Evolutionary conservation across 2,888 invertebrate species (phyloP).

Genomic region (Emesis castigata): DNA sequence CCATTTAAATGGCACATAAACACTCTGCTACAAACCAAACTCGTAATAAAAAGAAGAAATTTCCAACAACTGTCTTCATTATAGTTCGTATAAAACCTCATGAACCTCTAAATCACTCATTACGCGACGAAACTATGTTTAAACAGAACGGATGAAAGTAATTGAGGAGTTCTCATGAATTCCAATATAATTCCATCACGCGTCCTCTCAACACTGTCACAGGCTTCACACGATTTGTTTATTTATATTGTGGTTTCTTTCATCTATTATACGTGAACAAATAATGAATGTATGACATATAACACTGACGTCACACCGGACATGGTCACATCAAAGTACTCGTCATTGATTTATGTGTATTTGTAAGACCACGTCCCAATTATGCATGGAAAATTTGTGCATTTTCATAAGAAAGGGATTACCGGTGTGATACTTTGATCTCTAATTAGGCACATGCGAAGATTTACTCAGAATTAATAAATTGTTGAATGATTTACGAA

Average conservation of each 20-base stretch:
- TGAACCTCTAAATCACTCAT: constrained; percentile 67
- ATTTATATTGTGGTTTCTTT: constrained; percentile 86
- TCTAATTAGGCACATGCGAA: constrained; percentile 80
- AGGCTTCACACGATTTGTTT: constrained; percentile 82
- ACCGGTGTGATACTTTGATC: constrained; percentile 81
- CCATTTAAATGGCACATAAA: background rate
- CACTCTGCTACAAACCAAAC: constrained; percentile 6
- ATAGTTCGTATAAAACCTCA: constrained; percentile 22
- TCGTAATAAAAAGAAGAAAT: constrained; percentile 7
- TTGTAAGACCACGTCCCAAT: constrained; percentile 81
- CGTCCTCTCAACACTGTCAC: constrained; percentile 79
- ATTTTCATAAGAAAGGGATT: constrained; percentile 83
- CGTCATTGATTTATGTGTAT: constrained; percentile 83
- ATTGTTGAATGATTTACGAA: constrained; percentile 79
- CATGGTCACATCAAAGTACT: constrained; percentile 84
- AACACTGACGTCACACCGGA: constrained; percentile 81
- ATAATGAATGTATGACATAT: constrained; percentile 86
- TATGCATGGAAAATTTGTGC: constrained; percentile 83
- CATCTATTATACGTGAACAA: constrained; percentile 86
- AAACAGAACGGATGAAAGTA: constrained; percentile 72
- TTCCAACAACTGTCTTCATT: constrained; percentile 19
- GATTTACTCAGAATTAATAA: constrained; percentile 72
- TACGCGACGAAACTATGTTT: constrained; percentile 51
- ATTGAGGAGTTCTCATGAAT: constrained; percentile 78
- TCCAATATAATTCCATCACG: constrained; percentile 79